A percentile compares a stretch with the other conserved stretches of the same genome.
These are phyloP conservation scores for Synchiropus splendidus DNA, from an alignment of 2,113 vertebrate species.

Conservation along the genomic window DNA sequence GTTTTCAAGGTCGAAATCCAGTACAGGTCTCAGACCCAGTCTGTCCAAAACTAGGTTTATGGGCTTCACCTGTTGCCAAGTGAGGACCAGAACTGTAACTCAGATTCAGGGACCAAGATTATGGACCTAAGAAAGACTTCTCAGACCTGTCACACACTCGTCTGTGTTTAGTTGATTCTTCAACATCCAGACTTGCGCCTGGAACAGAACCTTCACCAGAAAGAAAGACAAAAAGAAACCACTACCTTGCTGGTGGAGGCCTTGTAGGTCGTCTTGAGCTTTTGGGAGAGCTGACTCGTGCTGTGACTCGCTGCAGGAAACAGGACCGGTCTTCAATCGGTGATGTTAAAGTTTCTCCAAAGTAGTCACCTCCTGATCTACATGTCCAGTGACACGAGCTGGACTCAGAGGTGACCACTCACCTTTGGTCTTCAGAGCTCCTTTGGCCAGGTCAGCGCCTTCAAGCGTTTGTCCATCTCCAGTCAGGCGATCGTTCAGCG, in stretches of 20 bases:
- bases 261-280: slow-evolving; percentile 98
- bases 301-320: slow-evolving; percentile 84
- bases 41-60: no score
- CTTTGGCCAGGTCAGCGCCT: slow-evolving; percentile 88
- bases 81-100: no score
- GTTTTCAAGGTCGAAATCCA: slow-evolving; percentile 16
- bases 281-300: slow-evolving; percentile 97
- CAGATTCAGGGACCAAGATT: no score
- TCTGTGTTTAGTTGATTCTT: not conserved
- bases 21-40: no score
- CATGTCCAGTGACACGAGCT: no score
- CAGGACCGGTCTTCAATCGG: not conserved
- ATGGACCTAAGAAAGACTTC: no score
- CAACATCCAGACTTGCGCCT: not conserved
- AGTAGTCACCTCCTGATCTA: no score
- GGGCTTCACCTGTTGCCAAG: no score
- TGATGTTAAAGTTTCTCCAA: no score
- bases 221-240: not conserved
- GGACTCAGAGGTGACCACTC: no score
- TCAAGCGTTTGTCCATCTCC: slow-evolving; percentile 86
- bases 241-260: slow-evolving; percentile 97
- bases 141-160: no score
- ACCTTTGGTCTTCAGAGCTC: slow-evolving; percentile 96
- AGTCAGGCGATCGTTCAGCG: slow-evolving; percentile 86
- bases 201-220: not conserved